Evolutionary conservation across 2,113 vertebrate genomes (phyloP).

Genomic region (Corapipo altera): DNA sequence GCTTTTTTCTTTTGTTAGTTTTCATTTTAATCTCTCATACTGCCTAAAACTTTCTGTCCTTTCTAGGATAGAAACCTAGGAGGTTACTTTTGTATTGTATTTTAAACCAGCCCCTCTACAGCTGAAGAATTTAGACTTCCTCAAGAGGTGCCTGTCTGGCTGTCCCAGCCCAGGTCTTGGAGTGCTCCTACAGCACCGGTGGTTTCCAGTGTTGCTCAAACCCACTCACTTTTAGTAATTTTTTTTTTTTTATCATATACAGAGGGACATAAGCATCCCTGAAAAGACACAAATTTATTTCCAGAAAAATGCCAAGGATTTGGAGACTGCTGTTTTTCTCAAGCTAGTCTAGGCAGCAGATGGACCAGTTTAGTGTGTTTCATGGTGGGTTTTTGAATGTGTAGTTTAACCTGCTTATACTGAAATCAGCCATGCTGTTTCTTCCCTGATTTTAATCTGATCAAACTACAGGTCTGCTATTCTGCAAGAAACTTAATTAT

Average conservation of each 20-base stretch:
- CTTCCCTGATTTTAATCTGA: background rate
- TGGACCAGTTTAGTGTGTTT: background rate
- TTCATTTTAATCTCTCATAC: background rate
- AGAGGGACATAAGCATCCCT: background rate
- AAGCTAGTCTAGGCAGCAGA: background rate
- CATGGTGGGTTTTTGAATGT: background rate
- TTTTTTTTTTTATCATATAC: background rate
- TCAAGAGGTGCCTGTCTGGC: background rate
- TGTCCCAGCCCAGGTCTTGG: background rate
- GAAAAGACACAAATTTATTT: background rate
- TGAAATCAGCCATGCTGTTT: accelerated
- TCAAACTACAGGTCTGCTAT: background rate
- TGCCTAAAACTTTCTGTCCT: background rate
- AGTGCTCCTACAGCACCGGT: background rate
- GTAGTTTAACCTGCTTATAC: background rate
- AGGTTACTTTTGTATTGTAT: background rate
- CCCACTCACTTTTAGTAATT: accelerated
- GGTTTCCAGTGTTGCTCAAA: background rate
- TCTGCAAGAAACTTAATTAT: background rate
- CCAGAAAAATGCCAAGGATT: background rate
- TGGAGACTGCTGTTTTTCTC: background rate
- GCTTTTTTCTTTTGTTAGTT: background rate
- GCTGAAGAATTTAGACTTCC: background rate
- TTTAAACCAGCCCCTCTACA: background rate
- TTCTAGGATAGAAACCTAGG: background rate